Percentiles rank a stretch among this genome's conserved stretches.
Evolutionary conservation across 1,140 invertebrate genomes (phyloP).

Genomic region (Chlorops oryzae): DNA sequence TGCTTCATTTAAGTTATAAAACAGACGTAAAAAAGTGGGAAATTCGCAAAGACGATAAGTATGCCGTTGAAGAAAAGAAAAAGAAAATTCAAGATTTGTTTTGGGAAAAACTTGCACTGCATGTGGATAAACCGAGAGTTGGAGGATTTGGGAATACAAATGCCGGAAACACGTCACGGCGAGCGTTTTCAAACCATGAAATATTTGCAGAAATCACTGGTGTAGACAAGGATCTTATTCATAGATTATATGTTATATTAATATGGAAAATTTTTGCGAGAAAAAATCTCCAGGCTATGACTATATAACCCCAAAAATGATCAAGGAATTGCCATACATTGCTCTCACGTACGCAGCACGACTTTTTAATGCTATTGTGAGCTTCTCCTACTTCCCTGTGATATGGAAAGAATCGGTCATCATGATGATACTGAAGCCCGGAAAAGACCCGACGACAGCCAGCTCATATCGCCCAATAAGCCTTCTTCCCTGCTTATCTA

Average conservation of each 20-base stretch:
- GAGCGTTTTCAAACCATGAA: constrained; percentile 28
- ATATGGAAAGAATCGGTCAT: too few relatives aligned
- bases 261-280: too few relatives aligned
- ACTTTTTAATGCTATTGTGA: too few relatives aligned
- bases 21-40: constrained; percentile 11
- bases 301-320: too few relatives aligned
- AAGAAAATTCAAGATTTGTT: constrained; percentile 10
- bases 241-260: constrained; percentile 2
- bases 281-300: too few relatives aligned
- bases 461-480: too few relatives aligned
- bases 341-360: too few relatives aligned
- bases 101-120: constrained; percentile 10
- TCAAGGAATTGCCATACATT: too few relatives aligned
- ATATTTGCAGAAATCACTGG: constrained; percentile 27
- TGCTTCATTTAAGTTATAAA: constrained; percentile 15
- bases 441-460: too few relatives aligned
- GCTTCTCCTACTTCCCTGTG: too few relatives aligned
- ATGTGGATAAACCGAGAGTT: constrained; percentile 6
- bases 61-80: constrained; percentile 4
- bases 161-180: constrained; percentile 32
- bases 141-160: constrained; percentile 28
- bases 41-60: constrained; percentile 7
- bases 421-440: too few relatives aligned
- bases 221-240: constrained; percentile 21
- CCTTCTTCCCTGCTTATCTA: too few relatives aligned